These are phyloP conservation scores for Sycon ciliatum DNA, from an alignment of 37 sponge, comb jelly and placozoan genomes.

Conservation along the genomic window DNA sequence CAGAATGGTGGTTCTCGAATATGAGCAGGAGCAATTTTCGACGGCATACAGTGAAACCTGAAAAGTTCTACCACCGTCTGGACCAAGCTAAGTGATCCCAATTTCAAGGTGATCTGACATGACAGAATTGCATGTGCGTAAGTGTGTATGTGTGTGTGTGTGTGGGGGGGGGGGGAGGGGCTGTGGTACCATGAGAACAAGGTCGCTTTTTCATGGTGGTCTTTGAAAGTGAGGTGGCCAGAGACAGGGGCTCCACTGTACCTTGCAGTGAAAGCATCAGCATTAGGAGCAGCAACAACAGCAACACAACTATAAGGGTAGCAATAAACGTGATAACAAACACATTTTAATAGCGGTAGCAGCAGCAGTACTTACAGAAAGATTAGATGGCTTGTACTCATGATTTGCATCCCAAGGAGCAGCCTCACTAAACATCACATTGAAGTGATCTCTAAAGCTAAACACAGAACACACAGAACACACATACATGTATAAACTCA, in stretches of 20 bases:
- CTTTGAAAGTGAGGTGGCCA: not conserved
- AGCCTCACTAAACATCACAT: slow-evolving; percentile 35
- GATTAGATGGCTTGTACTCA: slow-evolving; percentile 23
- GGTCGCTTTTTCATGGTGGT: too few species aligned
- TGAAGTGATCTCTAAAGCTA: slow-evolving; percentile 8
- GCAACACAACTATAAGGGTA: not conserved
- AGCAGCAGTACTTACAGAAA: too few species aligned
- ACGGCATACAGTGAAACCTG: too few species aligned
- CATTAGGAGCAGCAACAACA: slow-evolving; percentile 15
- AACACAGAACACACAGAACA: not conserved
- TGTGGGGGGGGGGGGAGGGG: not conserved
- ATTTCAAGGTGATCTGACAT: too few species aligned
- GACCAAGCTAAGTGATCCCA: too few species aligned
- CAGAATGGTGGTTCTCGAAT: too few species aligned
- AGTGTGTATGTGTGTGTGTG: not conserved
- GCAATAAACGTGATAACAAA: too few species aligned
- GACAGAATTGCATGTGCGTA: not conserved
- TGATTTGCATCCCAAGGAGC: slow-evolving; percentile 48
- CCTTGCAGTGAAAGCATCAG: not conserved
- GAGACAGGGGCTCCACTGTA: not conserved
- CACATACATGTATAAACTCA: slow-evolving; percentile 18
- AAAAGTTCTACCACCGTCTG: too few species aligned
- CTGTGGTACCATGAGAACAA: too few species aligned
- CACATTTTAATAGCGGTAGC: too few species aligned
- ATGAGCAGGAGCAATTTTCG: too few species aligned